Evolutionary conservation across 2,797 vertebrate genomes (phyloP), one percentile per base, ranked within the genome.

Genomic region (Mormyrus proboscirostris): DNA sequence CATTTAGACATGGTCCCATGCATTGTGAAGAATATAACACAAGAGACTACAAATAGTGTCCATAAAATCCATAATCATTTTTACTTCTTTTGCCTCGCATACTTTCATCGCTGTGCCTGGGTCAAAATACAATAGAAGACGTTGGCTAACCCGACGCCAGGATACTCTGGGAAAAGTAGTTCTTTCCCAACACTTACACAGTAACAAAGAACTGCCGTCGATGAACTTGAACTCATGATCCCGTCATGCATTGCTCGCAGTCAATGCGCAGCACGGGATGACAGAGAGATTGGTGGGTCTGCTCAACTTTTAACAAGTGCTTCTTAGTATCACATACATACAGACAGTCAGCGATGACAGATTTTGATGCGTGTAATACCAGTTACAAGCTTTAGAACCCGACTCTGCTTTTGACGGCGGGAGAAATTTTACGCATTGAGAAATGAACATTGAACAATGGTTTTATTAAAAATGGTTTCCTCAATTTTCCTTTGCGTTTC

Each of bases 51-150:
- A 92, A 93, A 53, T n/a, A 44, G 33, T 50, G 90, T 89, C 89
- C 2, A 89, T 91, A 91, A 90, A 88, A 91, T 83, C 73, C 91
- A 90, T 92, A 38, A 92, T 91, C 92, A 93, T 93, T 92, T 94
- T n/a, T 47, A 47, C 76, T 79, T 79, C 76, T 79, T 41, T 79
- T 79, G 38, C 76, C 94, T 94, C 94, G 93, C 93, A 92, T 93
- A 94, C 94, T 92, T 92, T 92, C 92, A 89, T 90, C 88, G 92
- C 38, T 79, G 41, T 47, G 76, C 76, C 76, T 47, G 93, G 93
- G 93, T 93, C 94, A 93, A 91, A 90, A 93, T 93, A 90, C 92
- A 92, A 92, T 93, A 94, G 93, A 92, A 93, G 91, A 90, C 89
- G 89, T 88, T 82, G 44, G 49, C 91, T 12, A 2, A 44, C 93